Base-by-base conservation (phyloP, 2,113 vertebrate species). In the Antigone vipio region DNA sequence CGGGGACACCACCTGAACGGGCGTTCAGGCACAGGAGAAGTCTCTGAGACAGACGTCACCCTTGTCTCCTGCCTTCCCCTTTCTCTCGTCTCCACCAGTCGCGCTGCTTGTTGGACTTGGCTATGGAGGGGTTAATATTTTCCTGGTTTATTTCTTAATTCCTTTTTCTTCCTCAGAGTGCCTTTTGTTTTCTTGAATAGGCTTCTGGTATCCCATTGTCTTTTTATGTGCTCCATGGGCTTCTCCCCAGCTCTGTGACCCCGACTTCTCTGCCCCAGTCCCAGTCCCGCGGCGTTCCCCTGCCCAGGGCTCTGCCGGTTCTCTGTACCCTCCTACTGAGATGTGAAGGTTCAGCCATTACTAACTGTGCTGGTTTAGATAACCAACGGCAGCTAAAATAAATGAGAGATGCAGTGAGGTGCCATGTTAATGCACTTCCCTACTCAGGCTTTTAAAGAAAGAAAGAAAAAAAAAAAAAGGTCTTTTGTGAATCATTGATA, bases 401-500 rank as follows among this genome's bases (percentile, higher is more conserved):
- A 94, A 73, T 50, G 75, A 55, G 76, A 44, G 87, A 77, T 89
- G 69, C 63, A 68, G 50, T 19, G 85, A 62, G 71, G 50, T 59
- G 20, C 68, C 53, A 24, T 56, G 76, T 96, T 92, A 85, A 88
- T 80, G 55, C 56, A 79, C 88, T 94, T 88, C 80, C 92, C 73
- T 87, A 17, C 91, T 92, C 47, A 88, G 86, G 92, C 85, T 96
- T 97, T 93, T 82, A 96, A 83, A 85, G 63, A 13, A 52, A 56
- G 38, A 44, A 44, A 44, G 44, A 15, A 21, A 15, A 44, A 35
- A 76, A 19, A 71, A 79, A 90, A 85, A 81, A n/a, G 15, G 45
- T 72, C 74, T 93, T 97, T 72, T 88, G 88, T 67, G 89, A 95
- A 95, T 95, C 89, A 93, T 56, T 85, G 90, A 95, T 94, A 94